A percentile compares a stretch with the other conserved stretches of the same genome.
phyloP scores from a whole-genome alignment of 1,140 invertebrate genomes.

The Drosophila paulistorum region DNA sequence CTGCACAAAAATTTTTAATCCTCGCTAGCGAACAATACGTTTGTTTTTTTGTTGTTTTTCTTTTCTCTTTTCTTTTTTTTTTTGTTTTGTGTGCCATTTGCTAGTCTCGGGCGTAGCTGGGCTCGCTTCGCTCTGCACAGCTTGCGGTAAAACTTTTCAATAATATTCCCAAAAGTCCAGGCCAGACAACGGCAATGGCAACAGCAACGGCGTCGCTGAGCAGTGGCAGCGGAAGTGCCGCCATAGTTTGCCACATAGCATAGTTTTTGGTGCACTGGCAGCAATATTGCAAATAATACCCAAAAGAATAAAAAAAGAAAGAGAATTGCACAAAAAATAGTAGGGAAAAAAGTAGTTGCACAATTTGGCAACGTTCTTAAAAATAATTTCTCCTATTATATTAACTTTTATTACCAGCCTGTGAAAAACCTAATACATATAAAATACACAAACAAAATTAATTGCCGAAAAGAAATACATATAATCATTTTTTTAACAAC shows the following conservation, averaged over 20 bases:
- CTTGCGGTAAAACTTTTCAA: constrained; percentile 79
- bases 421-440: too few relatives aligned
- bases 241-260: constrained; percentile 64
- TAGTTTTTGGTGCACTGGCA: constrained; percentile 63
- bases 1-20: constrained; percentile 58
- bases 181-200: constrained; percentile 51
- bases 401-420: neutral
- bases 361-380: constrained; percentile 33
- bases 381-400: constrained; percentile 1
- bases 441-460: too few relatives aligned
- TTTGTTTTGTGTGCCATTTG: neutral
- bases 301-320: constrained; percentile 2
- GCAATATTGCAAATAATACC: constrained; percentile 70
- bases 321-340: neutral
- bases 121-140: constrained; percentile 50
- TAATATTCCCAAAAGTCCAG: constrained; percentile 80
- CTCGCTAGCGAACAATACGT: constrained; percentile 65
- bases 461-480: too few relatives aligned
- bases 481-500: too few relatives aligned
- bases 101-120: constrained; percentile 15
- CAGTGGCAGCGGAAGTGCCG: constrained; percentile 68
- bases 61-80: neutral
- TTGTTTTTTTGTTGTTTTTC: constrained; percentile 49
- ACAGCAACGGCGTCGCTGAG: constrained; percentile 32
- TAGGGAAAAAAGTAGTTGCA: neutral